Evolutionary conservation across 1,140 invertebrate genomes (phyloP).

Genomic region (Drosophila punjabiensis): DNA sequence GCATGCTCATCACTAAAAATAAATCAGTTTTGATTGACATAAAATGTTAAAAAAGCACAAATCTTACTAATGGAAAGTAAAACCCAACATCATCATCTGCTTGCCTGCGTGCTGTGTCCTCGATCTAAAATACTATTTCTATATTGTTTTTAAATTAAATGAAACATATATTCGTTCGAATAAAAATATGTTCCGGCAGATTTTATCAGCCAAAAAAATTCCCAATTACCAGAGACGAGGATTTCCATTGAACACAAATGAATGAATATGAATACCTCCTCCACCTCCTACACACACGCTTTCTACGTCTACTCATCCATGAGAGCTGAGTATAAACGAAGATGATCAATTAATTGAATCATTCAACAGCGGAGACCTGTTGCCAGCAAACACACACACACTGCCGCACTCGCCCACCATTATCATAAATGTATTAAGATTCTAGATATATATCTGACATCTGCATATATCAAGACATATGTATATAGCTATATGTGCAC

Average conservation of each 20-base stretch:
- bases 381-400: slow-evolving; percentile 63
- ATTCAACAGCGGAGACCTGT: slow-evolving; percentile 77
- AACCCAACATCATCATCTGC: slow-evolving; percentile 5
- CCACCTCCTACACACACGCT: slow-evolving; percentile 18
- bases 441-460: slow-evolving; percentile 24
- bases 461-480: slow-evolving; percentile 22
- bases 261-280: slow-evolving; percentile 55
- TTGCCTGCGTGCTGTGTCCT: not conserved
- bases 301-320: slow-evolving; percentile 65
- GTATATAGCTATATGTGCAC: slow-evolving; percentile 12
- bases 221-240: slow-evolving; percentile 29
- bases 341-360: slow-evolving; percentile 82
- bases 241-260: slow-evolving; percentile 56
- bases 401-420: slow-evolving; percentile 3
- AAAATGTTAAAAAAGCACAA: slow-evolving; percentile 24
- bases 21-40: slow-evolving; percentile 44
- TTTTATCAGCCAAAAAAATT: slow-evolving; percentile 14
- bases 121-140: not conserved
- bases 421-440: slow-evolving; percentile 30
- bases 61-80: slow-evolving; percentile 14
- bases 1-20: slow-evolving; percentile 43
- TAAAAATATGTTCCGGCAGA: slow-evolving; percentile 27
- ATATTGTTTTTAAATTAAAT: slow-evolving; percentile 4
- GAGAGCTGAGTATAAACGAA: slow-evolving; percentile 70
- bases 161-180: slow-evolving; percentile 4